These are phyloP conservation scores for Cylloceria caligata DNA, from an alignment of 2,888 invertebrate species.

Conservation along the genomic window DNA sequence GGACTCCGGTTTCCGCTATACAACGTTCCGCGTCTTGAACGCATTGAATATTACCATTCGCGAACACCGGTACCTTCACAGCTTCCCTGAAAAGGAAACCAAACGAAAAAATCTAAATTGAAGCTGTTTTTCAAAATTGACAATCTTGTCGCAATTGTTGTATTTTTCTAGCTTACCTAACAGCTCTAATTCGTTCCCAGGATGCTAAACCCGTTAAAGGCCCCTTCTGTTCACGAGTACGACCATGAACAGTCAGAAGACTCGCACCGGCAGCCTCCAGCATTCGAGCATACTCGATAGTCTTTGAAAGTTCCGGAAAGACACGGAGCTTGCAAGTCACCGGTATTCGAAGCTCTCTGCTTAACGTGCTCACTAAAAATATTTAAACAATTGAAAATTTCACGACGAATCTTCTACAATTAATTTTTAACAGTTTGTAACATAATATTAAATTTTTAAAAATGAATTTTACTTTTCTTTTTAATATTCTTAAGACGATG, in stretches of 20 bases:
- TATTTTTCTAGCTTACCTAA: slow-evolving; percentile 87
- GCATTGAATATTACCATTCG: slow-evolving; percentile 98
- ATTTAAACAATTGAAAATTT: background rate
- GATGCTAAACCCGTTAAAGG: slow-evolving; percentile 96
- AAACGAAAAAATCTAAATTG: background rate
- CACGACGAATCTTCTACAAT: background rate
- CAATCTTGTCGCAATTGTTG: background rate
- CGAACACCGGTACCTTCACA: slow-evolving; percentile 96
- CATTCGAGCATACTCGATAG: slow-evolving; percentile 97
- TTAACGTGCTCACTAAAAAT: slow-evolving; percentile 89
- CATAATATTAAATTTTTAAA: background rate
- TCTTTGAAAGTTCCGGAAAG: slow-evolving; percentile 93
- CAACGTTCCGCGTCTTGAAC: slow-evolving; percentile 94
- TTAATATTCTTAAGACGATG: too few relatives aligned
- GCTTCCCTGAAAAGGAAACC: slow-evolving; percentile 87
- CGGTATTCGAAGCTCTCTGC: slow-evolving; percentile 91
- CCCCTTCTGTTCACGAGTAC: slow-evolving; percentile 98
- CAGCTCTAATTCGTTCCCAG: slow-evolving; percentile 96
- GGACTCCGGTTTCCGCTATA: slow-evolving; percentile 92
- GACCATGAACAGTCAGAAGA: slow-evolving; percentile 97
- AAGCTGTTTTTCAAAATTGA: background rate
- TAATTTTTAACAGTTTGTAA: background rate
- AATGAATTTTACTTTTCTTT: too few relatives aligned
- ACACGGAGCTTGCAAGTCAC: slow-evolving; percentile 99
- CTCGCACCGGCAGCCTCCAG: slow-evolving; percentile 96